Conservation (phyloP, 1,140 invertebrate species). For the Drosophila kikkawai region DNA sequence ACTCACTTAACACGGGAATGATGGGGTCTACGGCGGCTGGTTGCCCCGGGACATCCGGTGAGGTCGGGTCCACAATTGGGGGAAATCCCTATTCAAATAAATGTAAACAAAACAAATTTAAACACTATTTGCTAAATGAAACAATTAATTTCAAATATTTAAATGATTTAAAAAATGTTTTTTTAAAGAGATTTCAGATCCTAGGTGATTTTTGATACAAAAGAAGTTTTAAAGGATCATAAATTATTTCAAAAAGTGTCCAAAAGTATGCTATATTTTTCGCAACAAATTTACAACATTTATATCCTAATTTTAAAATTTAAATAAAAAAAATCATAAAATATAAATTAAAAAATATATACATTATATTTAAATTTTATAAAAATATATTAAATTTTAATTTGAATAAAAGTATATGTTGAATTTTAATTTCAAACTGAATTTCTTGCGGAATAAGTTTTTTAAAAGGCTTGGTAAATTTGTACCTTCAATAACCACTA, state of each 20-base stretch:
- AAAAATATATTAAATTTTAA: too few relatives aligned
- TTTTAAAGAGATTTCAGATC: background rate
- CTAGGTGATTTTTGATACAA: background rate
- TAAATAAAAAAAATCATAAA: too few relatives aligned
- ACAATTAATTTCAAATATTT: background rate
- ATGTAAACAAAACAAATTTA: too few relatives aligned
- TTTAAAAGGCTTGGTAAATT: too few relatives aligned
- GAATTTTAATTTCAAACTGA: too few relatives aligned
- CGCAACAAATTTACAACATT: background rate
- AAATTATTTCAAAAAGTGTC: background rate
- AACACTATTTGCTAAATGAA: rapidly evolving
- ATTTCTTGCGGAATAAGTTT: too few relatives aligned
- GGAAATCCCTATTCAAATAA: background rate
- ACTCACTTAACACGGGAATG: background rate
- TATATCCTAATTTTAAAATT: too few relatives aligned
- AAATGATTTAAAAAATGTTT: background rate
- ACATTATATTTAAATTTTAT: too few relatives aligned
- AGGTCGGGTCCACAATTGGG: background rate
- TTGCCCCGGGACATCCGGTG: background rate
- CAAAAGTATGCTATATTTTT: background rate
- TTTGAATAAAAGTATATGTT: too few relatives aligned
- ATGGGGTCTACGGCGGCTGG: background rate
- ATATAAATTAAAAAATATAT: too few relatives aligned
- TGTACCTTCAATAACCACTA: too few relatives aligned
- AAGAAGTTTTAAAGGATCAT: background rate